A percentile compares a stretch with the other conserved stretches of the same genome.
Conservation (phyloP, 2,888 invertebrate species). For the Caenorhabditis sinica region DNA sequence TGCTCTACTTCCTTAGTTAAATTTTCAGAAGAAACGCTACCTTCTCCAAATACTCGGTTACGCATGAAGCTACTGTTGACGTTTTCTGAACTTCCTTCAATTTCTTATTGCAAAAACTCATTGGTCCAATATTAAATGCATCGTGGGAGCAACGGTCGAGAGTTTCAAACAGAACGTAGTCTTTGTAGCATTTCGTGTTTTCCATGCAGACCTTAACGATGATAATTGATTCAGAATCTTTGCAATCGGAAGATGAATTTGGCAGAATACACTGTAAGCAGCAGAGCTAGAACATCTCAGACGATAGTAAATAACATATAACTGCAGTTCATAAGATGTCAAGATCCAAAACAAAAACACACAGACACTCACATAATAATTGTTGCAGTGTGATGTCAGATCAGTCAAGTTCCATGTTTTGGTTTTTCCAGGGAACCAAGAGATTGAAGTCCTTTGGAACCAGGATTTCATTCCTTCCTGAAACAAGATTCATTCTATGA, state of each 20-base stretch:
- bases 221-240: too few species aligned
- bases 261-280: too few species aligned
- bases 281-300: too few species aligned
- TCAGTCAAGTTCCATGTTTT: slow-evolving; percentile 14
- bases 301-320: too few species aligned
- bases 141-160: slow-evolving; percentile 36
- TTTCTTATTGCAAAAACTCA: slow-evolving; percentile 27
- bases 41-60: slow-evolving; percentile 9
- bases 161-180: slow-evolving; percentile 38
- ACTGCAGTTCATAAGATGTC: too few species aligned
- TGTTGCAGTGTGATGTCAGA: slow-evolving; percentile 28
- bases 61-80: slow-evolving; percentile 10
- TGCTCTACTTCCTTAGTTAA: too few species aligned
- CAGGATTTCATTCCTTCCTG: slow-evolving; percentile 51
- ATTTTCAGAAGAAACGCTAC: background rate
- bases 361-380: slow-evolving; percentile 36
- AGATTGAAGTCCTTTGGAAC: slow-evolving; percentile 28
- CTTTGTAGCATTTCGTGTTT: slow-evolving; percentile 49
- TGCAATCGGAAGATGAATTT: too few species aligned
- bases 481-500: too few species aligned
- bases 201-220: slow-evolving; percentile 42
- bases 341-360: too few species aligned
- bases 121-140: slow-evolving; percentile 38
- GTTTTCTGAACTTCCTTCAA: background rate
- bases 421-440: slow-evolving; percentile 29